Evolutionary conservation across 2,113 vertebrate genomes (phyloP), one percentile per base, ranked within the genome.

Genomic region (Cyanocitta stelleri): DNA sequence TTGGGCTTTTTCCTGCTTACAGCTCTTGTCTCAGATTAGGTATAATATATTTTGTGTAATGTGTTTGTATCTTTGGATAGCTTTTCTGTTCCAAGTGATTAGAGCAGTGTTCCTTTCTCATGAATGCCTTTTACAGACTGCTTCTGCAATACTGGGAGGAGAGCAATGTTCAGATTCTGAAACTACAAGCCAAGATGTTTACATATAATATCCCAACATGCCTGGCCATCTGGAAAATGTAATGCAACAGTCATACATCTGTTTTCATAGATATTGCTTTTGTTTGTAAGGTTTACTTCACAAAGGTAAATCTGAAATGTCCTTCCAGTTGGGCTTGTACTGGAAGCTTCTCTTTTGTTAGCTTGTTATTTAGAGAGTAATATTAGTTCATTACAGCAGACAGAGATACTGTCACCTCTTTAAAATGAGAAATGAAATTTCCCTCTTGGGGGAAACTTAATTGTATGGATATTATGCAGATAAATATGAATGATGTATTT

Each of bases 181-280:
- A 98, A 98, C 98, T 99, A 62, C 99, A 99, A 98, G 98, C 98
- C 96, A 98, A 98, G 95, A 98, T 99, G 98, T 98, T 99, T 98
- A 99, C 97, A 96, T 98, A 98, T 96, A 98, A 98, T 97, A 96
- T 98, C 94, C 98, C 99, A 89, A 98, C 97, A 97, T 99, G 99
- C 98, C 97, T 99, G 98, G 96, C 98, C 97, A 97, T 97, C 98
- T 99, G 99, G 99, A 99, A 98, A 98, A 99, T 99, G 99, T 99
- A 98, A 99, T 99, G 98, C 98, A 98, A 97, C 98, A 98, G 97
- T 98, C 97, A 97, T 97, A 97, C 98, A 97, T 97, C 97, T 98
- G 97, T 98, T 98, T 98, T 97, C 97, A 94, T 98, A 98, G 97
- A 95, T 98, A 97, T 96, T 98, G 83, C 93, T 97, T 98, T 98